phyloP scores from a whole-genome alignment of 2,888 invertebrate species.

The Miltochrista miniata region DNA sequence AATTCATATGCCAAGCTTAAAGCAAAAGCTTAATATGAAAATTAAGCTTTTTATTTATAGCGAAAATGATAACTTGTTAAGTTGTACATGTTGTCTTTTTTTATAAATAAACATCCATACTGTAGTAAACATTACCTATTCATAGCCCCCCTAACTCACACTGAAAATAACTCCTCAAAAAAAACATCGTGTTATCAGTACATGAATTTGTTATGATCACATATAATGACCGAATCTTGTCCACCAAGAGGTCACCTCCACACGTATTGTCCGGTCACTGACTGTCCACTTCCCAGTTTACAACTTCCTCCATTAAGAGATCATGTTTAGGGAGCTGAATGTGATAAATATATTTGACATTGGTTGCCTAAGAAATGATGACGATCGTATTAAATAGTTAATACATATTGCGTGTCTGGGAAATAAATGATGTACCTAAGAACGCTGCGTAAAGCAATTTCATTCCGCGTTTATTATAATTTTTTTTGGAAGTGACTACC shows the following conservation, averaged over 20 bases:
- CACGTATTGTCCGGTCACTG: slow-evolving; percentile 27
- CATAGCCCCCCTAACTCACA: too few species aligned
- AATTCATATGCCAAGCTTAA: too few species aligned
- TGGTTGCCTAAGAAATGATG: slow-evolving; percentile 19
- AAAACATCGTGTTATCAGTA: background rate
- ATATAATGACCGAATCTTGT: slow-evolving; percentile 8
- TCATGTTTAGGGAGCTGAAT: slow-evolving; percentile 21
- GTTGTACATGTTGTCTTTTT: too few species aligned
- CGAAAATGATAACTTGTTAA: too few species aligned
- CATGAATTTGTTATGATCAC: background rate
- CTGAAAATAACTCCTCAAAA: too few species aligned
- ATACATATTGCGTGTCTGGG: background rate
- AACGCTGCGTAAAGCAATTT: too few species aligned
- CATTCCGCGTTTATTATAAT: too few species aligned
- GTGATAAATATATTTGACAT: slow-evolving; percentile 35
- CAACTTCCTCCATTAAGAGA: slow-evolving; percentile 29
- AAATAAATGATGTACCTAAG: background rate
- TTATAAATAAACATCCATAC: too few species aligned
- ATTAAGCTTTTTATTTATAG: too few species aligned
- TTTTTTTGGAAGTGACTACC: too few species aligned
- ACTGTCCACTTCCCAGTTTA: slow-evolving; percentile 29
- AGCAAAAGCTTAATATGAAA: too few species aligned
- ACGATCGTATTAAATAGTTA: background rate
- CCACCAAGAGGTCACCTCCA: slow-evolving; percentile 4
- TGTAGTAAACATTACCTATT: too few species aligned